A percentile compares a stretch with the other conserved stretches of the same genome.
These are phyloP conservation scores for Chrosomus eos DNA, from an alignment of 2,797 vertebrate genomes.

Conservation along the genomic window DNA sequence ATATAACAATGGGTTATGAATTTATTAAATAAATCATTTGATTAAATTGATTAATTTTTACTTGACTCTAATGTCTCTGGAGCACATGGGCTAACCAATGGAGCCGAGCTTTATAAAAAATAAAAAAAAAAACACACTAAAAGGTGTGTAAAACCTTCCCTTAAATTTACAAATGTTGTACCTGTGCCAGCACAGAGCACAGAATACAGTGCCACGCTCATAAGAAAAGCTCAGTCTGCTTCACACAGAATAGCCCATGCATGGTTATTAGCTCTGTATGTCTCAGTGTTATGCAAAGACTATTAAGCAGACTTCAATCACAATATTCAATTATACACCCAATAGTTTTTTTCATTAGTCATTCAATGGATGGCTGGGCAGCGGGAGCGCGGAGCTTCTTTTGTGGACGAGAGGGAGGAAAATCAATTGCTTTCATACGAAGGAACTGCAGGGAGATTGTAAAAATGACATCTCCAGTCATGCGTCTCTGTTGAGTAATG, in stretches of 20 bases:
- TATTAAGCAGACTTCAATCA: constrained; percentile 57
- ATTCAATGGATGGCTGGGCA: constrained; percentile 51
- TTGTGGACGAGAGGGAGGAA: constrained; percentile 47
- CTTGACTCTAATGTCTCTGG: neutral
- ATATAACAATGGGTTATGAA: neutral
- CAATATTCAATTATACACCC: constrained; percentile 59
- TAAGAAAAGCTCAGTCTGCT: constrained; percentile 39
- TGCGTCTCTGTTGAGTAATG: constrained; percentile 51
- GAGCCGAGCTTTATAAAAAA: neutral
- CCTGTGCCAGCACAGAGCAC: constrained; percentile 16
- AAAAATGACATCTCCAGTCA: constrained; percentile 62
- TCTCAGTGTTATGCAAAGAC: constrained; percentile 54
- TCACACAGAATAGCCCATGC: constrained; percentile 43
- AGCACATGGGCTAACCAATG: neutral
- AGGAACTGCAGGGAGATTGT: constrained; percentile 56
- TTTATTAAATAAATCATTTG: neutral
- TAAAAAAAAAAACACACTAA: neutral
- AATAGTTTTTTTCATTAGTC: constrained; percentile 50
- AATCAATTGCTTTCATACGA: constrained; percentile 62
- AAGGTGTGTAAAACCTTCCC: no score
- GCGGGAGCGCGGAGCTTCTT: constrained; percentile 45
- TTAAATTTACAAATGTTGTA: neutral
- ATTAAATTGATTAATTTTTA: neutral
- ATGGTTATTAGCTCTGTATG: constrained; percentile 48
- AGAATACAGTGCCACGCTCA: constrained; percentile 18